Evolutionary conservation across 2,113 vertebrate species (phyloP).

Genomic region (Pao palembangensis): DNA sequence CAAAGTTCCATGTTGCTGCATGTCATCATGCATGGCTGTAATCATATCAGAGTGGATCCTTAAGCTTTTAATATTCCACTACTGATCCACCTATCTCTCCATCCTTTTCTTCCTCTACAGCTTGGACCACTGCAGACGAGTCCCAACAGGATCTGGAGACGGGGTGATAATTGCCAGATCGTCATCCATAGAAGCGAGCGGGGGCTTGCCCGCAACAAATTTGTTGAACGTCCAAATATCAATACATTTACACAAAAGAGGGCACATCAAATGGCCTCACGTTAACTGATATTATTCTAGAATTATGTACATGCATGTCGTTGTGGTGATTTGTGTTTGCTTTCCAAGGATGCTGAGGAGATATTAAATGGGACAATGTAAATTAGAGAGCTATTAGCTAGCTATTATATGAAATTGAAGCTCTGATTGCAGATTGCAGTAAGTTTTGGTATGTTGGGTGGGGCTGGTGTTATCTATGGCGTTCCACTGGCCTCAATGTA

Average conservation of each 20-base stretch:
- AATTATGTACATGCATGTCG: neutral
- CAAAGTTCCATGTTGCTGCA: too few relatives aligned
- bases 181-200: slow-evolving; percentile 85
- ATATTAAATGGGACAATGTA: slow-evolving; percentile 6
- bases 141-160: slow-evolving; percentile 79
- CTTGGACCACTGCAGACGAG: slow-evolving; percentile 75
- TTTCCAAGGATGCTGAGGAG: slow-evolving; percentile 10
- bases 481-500: too few relatives aligned
- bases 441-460: too few relatives aligned
- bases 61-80: neutral
- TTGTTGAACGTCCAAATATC: slow-evolving; percentile 87
- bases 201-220: slow-evolving; percentile 87
- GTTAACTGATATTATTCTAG: slow-evolving; percentile 1
- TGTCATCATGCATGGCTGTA: too few relatives aligned
- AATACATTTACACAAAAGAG: slow-evolving; percentile 13
- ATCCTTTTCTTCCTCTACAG: slow-evolving; percentile 10
- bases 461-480: too few relatives aligned
- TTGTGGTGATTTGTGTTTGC: slow-evolving; percentile 40
- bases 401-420: neutral
- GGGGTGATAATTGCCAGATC: slow-evolving; percentile 95
- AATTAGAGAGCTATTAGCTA: neutral
- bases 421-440: neutral
- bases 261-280: neutral
- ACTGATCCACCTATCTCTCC: slow-evolving; percentile 11
- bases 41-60: too few relatives aligned